A percentile compares a stretch with the other conserved stretches of the same genome.
phyloP scores from a whole-genome alignment of 1,140 invertebrate species.

The Drosophila pallidifrons region DNA sequence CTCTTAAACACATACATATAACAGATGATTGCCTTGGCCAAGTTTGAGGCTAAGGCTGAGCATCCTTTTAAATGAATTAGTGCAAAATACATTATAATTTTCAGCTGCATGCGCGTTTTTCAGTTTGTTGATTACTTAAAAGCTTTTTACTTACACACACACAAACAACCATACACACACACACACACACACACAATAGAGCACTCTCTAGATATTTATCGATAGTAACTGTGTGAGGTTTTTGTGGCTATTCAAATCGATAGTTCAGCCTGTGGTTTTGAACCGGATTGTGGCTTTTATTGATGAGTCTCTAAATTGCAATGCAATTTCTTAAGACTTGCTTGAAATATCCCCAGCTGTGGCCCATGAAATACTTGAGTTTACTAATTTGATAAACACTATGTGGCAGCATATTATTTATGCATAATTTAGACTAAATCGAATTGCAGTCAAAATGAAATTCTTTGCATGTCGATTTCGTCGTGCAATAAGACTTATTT shows the following conservation, averaged over 20 bases:
- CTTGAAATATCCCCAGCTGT: neutral
- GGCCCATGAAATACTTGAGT: neutral
- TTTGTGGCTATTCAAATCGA: conserved; percentile 56
- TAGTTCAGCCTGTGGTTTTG: conserved; percentile 29
- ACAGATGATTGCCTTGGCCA: conserved; percentile 46
- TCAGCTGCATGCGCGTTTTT: conserved; percentile 52
- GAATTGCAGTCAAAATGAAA: neutral
- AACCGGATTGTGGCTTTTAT: conserved; percentile 27
- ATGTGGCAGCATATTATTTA: conserved; percentile 3
- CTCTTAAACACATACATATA: conserved; percentile 27
- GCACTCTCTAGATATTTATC: conserved; percentile 30
- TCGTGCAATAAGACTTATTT: too few species aligned
- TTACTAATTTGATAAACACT: neutral
- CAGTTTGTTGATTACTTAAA: conserved; percentile 63
- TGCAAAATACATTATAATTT: conserved; percentile 65
- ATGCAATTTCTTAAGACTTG: conserved; percentile 13
- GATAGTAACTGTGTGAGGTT: conserved; percentile 13
- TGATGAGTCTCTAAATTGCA: conserved; percentile 26
- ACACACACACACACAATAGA: conserved; percentile 1
- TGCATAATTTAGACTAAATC: neutral
- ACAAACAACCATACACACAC: neutral
- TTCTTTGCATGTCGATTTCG: neutral
- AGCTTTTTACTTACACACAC: conserved; percentile 43
- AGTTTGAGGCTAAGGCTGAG: conserved; percentile 62
- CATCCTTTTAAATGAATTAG: conserved; percentile 72